Evolutionary conservation across 1,140 invertebrate species (phyloP).

Genomic region (Orchesella cincta): DNA sequence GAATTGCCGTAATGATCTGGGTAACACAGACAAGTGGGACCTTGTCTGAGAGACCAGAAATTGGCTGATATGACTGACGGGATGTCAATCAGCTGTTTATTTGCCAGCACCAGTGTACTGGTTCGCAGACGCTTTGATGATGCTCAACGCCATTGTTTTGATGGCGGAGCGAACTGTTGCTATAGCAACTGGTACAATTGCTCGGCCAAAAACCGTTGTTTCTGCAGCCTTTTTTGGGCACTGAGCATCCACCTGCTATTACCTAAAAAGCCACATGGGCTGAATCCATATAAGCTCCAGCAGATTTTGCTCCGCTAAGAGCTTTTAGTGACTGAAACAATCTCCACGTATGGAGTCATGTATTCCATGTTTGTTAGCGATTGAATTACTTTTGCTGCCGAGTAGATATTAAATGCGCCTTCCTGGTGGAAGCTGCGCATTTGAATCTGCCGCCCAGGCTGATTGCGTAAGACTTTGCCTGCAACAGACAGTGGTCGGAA

Average conservation of each 20-base stretch:
- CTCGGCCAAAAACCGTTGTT: not conserved
- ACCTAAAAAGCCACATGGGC: not conserved
- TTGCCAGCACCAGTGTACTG: no score
- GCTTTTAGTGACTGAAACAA: not conserved
- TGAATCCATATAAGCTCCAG: not conserved
- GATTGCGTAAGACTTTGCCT: not conserved
- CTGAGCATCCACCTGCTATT: not conserved
- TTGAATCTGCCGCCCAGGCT: not conserved
- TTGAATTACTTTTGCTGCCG: not conserved
- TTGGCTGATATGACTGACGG: no score
- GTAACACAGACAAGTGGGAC: no score
- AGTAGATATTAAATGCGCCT: not conserved
- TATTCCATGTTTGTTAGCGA: not conserved
- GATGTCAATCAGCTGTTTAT: no score
- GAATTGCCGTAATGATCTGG: no score
- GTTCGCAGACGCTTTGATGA: no score
- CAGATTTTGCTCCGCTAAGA: not conserved
- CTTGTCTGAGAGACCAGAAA: no score
- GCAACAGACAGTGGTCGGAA: not conserved
- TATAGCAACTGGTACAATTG: no score
- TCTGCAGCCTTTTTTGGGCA: not conserved
- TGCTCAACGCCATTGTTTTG: no score
- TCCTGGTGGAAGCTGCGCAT: not conserved
- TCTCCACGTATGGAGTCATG: not conserved
- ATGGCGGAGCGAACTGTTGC: no score